Conservation (phyloP, 2,113 vertebrate species). For the Chamaetylas fuelleborni region DNA sequence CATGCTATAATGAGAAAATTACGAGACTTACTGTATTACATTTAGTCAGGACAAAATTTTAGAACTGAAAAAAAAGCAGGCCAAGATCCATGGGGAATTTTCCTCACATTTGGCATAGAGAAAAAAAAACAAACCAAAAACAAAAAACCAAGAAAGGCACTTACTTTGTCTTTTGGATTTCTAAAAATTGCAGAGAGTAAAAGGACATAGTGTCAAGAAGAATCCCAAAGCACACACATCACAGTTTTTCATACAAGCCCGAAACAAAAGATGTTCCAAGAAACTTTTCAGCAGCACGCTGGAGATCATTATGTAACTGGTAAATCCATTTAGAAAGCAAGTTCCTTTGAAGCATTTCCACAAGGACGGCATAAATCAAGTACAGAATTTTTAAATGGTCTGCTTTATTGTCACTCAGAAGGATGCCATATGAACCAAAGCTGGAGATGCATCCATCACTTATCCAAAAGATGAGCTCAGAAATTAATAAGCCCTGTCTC, state of each 20-base stretch:
- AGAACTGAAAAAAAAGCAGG: not conserved
- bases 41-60: not conserved
- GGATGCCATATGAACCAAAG: not conserved
- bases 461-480: not conserved
- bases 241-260: not conserved
- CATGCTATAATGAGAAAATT: not conserved
- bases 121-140: not conserved
- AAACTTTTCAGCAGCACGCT: not conserved
- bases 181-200: not conserved
- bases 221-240: not conserved
- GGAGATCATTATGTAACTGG: not conserved
- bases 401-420: not conserved
- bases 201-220: not conserved
- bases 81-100: not conserved
- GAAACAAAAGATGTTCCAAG: not conserved
- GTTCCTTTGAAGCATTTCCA: slow-evolving; percentile 13
- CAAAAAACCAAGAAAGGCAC: not conserved
- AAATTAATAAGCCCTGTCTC: not conserved
- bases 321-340: slow-evolving; percentile 9
- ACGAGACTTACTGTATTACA: not conserved
- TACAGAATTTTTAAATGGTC: not conserved
- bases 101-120: not conserved
- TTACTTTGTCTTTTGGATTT: not conserved
- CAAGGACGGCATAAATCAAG: not conserved
- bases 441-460: not conserved